Percentiles rank a stretch among this genome's conserved stretches.
Conservation (phyloP, 2,797 vertebrate genomes). For the Eulemur rubriventer region DNA sequence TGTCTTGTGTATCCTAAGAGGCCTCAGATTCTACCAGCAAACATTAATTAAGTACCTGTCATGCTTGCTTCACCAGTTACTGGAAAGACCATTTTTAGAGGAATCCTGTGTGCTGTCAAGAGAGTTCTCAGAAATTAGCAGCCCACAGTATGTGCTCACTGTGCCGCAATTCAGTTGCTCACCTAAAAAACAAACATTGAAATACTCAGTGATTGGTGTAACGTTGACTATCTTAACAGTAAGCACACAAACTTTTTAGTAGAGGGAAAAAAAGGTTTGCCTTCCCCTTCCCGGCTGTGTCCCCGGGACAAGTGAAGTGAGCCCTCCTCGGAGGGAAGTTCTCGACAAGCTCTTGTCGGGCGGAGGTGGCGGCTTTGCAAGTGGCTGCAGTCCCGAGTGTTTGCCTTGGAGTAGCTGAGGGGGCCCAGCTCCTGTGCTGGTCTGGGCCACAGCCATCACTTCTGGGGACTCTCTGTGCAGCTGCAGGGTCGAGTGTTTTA, state of each 20-base stretch:
- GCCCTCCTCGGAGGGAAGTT: background rate
- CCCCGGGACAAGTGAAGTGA: background rate
- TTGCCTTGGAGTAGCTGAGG: background rate
- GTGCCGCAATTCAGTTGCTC: background rate
- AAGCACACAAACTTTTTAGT: slow-evolving; percentile 51
- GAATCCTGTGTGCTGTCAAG: background rate
- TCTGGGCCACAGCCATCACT: background rate
- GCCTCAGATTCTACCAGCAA: background rate
- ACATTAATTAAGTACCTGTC: background rate
- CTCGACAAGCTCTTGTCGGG: background rate
- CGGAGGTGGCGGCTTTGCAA: background rate
- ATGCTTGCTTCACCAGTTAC: background rate
- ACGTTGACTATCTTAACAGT: slow-evolving; percentile 60
- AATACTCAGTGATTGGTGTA: background rate
- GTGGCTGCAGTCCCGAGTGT: background rate
- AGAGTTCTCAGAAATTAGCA: slow-evolving; percentile 51
- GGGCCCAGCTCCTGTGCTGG: background rate
- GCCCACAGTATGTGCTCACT: background rate
- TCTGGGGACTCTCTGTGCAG: background rate
- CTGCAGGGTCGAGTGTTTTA: slow-evolving; percentile 9
- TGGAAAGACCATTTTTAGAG: slow-evolving; percentile 11
- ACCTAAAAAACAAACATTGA: slow-evolving; percentile 61
- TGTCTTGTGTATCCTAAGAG: background rate
- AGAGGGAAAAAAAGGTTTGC: background rate
- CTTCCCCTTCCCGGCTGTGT: background rate